phyloP scores from a whole-genome alignment of 2,888 invertebrate genomes.

The Chymomyza procnemis region DNA sequence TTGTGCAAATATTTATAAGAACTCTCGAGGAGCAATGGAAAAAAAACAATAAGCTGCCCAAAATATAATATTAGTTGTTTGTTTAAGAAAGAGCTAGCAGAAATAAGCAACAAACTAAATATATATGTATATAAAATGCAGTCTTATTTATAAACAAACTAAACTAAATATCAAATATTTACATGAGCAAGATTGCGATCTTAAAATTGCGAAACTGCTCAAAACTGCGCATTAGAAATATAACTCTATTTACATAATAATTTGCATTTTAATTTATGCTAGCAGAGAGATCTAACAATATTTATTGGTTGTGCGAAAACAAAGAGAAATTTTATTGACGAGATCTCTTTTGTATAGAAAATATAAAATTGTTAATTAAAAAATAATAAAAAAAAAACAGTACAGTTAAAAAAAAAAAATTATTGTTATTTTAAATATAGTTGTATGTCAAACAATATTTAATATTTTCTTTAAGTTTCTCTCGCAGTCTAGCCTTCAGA shows the following conservation, averaged over 20 bases:
- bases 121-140: neutral
- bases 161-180: slow-evolving; percentile 45
- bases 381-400: no score
- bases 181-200: slow-evolving; percentile 25
- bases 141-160: slow-evolving; percentile 41
- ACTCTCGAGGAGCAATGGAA: neutral
- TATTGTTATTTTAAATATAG: no score
- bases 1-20: slow-evolving; percentile 24
- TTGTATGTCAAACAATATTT: no score
- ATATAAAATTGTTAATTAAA: no score
- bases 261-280: neutral
- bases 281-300: neutral
- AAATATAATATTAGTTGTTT: slow-evolving; percentile 8
- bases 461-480: no score
- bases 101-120: neutral
- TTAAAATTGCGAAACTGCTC: slow-evolving; percentile 35
- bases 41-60: no score
- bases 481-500: no score
- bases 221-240: slow-evolving; percentile 43
- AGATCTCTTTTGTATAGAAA: no score
- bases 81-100: slow-evolving; percentile 18
- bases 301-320: no score
- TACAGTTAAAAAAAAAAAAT: no score
- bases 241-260: neutral
- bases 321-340: no score